Percentiles rank a stretch among this genome's conserved stretches.
Conservation (phyloP, 2,113 vertebrate genomes). For the Columba janthina region DNA sequence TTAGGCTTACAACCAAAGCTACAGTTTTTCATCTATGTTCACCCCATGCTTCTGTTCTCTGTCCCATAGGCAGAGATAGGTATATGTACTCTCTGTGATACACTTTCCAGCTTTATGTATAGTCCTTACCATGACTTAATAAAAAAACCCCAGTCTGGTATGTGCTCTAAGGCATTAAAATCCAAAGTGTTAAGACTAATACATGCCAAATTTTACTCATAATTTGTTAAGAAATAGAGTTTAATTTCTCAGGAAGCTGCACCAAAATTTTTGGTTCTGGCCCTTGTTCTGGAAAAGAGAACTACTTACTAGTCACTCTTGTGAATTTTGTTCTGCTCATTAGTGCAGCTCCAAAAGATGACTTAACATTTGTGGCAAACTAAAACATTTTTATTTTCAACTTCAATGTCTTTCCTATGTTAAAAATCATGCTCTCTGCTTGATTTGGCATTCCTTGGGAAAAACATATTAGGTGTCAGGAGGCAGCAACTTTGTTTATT, state of each 20-base stretch:
- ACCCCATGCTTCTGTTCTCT: not conserved
- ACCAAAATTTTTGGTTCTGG: not conserved
- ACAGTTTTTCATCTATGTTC: not conserved
- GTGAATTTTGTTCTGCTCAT: not conserved
- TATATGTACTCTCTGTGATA: not conserved
- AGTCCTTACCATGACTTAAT: not conserved
- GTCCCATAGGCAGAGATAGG: not conserved
- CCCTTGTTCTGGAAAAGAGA: not conserved
- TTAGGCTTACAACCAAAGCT: not conserved
- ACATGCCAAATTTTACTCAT: not conserved
- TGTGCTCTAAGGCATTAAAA: not conserved
- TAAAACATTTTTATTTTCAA: not conserved
- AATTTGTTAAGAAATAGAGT: not conserved
- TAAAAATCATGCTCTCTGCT: not conserved
- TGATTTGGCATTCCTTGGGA: not conserved
- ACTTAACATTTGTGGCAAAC: not conserved
- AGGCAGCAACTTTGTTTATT: not conserved
- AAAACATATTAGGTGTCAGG: not conserved
- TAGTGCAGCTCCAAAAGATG: not conserved
- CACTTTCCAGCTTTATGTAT: not conserved
- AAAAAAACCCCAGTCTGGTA: not conserved
- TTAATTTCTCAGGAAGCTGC: not conserved
- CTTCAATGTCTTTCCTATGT: not conserved
- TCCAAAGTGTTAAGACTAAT: not conserved
- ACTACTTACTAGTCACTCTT: not conserved